Evolutionary conservation across 2,113 vertebrate genomes (phyloP).

Genomic region (Pedetes capensis): DNA sequence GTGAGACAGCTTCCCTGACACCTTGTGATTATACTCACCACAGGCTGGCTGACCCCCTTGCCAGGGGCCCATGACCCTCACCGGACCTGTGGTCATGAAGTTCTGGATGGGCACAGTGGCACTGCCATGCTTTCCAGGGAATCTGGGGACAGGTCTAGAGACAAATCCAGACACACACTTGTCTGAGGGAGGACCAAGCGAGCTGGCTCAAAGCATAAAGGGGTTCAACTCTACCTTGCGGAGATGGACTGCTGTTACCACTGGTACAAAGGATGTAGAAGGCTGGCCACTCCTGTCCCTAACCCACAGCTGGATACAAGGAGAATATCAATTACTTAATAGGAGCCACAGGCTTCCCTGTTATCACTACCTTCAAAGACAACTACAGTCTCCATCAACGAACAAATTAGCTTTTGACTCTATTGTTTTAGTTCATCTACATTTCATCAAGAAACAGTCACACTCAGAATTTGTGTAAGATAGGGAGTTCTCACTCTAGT

Average conservation of each 20-base stretch:
- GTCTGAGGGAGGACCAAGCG: not conserved
- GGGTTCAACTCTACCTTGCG: too few relatives aligned
- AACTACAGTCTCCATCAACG: not conserved
- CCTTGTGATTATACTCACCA: not conserved
- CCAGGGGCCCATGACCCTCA: not conserved
- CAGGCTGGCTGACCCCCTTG: not conserved
- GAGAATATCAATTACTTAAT: not conserved
- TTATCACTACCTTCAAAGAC: not conserved
- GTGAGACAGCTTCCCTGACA: not conserved
- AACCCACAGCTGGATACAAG: not conserved
- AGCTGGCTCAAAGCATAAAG: not conserved
- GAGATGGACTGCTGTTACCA: too few relatives aligned
- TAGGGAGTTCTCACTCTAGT: not conserved
- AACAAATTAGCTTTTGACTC: not conserved
- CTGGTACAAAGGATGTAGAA: not conserved
- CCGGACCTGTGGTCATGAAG: not conserved
- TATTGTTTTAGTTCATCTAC: not conserved
- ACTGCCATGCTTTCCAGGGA: not conserved
- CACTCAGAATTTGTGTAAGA: not conserved
- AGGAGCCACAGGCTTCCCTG: not conserved
- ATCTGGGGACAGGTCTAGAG: too few relatives aligned
- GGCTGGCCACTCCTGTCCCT: not conserved
- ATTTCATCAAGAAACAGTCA: not conserved
- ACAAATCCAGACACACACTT: not conserved
- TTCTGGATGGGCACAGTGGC: not conserved